Evolutionary conservation across 2,888 invertebrate species (phyloP).

Genomic region (Eudemis profundana): DNA sequence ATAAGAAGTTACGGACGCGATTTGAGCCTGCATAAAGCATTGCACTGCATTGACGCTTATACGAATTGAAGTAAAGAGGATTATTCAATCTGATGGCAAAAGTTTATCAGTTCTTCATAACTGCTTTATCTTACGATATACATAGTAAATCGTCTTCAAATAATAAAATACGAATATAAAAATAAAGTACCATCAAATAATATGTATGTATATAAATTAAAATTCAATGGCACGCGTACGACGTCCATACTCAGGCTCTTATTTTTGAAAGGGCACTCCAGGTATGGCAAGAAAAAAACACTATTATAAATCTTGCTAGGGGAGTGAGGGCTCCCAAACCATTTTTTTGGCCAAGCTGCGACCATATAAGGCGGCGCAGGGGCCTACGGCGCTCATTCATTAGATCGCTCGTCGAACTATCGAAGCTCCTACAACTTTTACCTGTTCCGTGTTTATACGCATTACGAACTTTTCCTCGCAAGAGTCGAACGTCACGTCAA

Average conservation of each 20-base stretch:
- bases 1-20: no score
- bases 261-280: constrained; percentile 66
- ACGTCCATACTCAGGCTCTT: constrained; percentile 55
- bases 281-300: constrained; percentile 58
- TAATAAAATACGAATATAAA: background rate
- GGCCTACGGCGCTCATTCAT: constrained; percentile 71
- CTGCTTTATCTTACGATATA: no score
- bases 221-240: constrained; percentile 79
- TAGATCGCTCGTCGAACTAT: constrained; percentile 61
- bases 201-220: constrained; percentile 36
- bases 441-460: constrained; percentile 50
- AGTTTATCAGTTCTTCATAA: no score
- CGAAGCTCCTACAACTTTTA: constrained; percentile 57
- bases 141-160: background rate
- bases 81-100: no score
- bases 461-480: constrained; percentile 40
- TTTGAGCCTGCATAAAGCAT: no score
- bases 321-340: constrained; percentile 73
- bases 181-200: constrained; percentile 7
- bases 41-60: no score
- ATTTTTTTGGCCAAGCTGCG: constrained; percentile 74
- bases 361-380: constrained; percentile 71
- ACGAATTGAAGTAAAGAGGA: no score
- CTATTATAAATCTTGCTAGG: constrained; percentile 48
- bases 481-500: constrained; percentile 47